Evolutionary conservation across 2,888 invertebrate genomes (phyloP), one percentile per base, ranked within the genome.

Genomic region (Drosophila sordidapex): DNA sequence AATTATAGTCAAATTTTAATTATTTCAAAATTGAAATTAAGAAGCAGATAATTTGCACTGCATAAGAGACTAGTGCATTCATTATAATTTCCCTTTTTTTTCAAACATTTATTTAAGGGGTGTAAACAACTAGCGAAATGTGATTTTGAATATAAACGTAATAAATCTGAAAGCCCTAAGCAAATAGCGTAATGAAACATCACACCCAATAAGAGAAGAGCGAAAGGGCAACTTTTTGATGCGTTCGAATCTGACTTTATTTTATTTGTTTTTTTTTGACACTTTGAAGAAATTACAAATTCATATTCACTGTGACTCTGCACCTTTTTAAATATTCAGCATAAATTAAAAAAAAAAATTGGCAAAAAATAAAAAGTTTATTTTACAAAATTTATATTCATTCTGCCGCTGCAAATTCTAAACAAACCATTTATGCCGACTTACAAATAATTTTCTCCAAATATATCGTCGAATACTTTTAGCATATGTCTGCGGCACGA

Each of bases 401-500:
- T 8, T 46, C 11, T 43, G 21, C 1, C 5, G 43, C 11, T 43
- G 43, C 43, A 43, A 21, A 43, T 43, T 43, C 21, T 11, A 11
- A 43, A 21, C 43, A 43, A 21, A 13, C 11, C 21, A 11, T 43
- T 43, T 43, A 21, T 21, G 43, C 21, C 15, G 46, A 15, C 21
- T 7, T 25, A 46, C 15, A 46, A 25, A 25, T 27, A 25, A 25
- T 8, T 15, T 21, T 46, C 46, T 25, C 15, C 4, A 0, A 46
- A 46, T 15, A 15, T 25, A 15, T 15, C 21, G 25, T 59, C 15
- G 29, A 36, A 69, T 36, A 29, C 13, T 36, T 69, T 57, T 15
- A 43, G 68, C 68, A 68, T 69, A 68, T 68, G 57, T 57, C 57
- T 51, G n/a, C 2, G n/a, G 13, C 38, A 56, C 13, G 56, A 7